Conservation (phyloP, 2,888 invertebrate genomes). For the Sinohyriopsis cumingii region DNA sequence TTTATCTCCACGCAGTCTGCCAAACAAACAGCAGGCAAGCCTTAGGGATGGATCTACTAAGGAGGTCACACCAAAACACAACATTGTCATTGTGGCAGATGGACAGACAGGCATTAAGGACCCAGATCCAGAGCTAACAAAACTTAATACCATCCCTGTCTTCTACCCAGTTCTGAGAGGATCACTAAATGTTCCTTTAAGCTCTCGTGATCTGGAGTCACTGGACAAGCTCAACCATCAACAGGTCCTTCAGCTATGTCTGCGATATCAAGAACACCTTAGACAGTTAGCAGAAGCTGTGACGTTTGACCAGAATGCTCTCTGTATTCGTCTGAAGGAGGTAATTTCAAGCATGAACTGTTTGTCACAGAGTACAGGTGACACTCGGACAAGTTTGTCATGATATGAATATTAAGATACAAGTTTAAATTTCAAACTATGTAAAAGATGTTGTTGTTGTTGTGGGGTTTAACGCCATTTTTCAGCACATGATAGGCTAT, state of each 20-base stretch:
- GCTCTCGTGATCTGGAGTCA: slow-evolving; percentile 80
- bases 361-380: not conserved
- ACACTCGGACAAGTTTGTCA: not conserved
- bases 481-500: too few relatives aligned
- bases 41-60: slow-evolving; percentile 27
- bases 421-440: too few relatives aligned
- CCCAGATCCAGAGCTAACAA: slow-evolving; percentile 64
- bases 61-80: slow-evolving; percentile 54
- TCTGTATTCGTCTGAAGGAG: slow-evolving; percentile 85
- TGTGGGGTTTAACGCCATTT: too few relatives aligned
- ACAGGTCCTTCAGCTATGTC: slow-evolving; percentile 82
- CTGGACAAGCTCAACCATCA: slow-evolving; percentile 83
- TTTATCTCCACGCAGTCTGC: slow-evolving; percentile 52
- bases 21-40: slow-evolving; percentile 24
- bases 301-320: slow-evolving; percentile 83
- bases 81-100: slow-evolving; percentile 68
- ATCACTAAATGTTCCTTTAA: slow-evolving; percentile 84
- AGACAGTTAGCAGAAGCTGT: slow-evolving; percentile 87
- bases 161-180: slow-evolving; percentile 94
- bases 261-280: slow-evolving; percentile 87
- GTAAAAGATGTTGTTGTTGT: too few relatives aligned
- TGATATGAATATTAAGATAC: too few relatives aligned
- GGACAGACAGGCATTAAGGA: slow-evolving; percentile 46
- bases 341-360: slow-evolving; percentile 72
- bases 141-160: slow-evolving; percentile 81